Evolutionary conservation across 2,888 invertebrate species (phyloP).

Genomic region (Chorisops tibialis): DNA sequence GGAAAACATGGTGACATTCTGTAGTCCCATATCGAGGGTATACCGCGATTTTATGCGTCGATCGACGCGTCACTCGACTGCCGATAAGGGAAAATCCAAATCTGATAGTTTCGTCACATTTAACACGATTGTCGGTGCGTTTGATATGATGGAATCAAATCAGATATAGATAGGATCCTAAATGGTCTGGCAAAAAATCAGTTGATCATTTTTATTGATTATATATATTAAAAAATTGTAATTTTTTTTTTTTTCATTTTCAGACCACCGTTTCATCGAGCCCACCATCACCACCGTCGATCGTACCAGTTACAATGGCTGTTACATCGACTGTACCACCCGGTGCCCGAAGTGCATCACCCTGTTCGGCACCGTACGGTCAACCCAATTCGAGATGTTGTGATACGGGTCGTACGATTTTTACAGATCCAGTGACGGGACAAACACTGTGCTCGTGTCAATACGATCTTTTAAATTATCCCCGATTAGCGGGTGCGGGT

Average conservation of each 20-base stretch:
- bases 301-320: conserved; percentile 56
- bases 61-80: too few relatives aligned
- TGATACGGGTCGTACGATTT: conserved; percentile 87
- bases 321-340: conserved; percentile 56
- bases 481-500: conserved; percentile 62
- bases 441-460: conserved; percentile 88
- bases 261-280: conserved; percentile 65
- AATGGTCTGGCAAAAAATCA: neutral
- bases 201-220: too few relatives aligned
- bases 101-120: conserved; percentile 18
- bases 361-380: conserved; percentile 54
- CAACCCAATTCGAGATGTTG: conserved; percentile 65
- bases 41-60: conserved; percentile 6
- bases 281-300: conserved; percentile 63
- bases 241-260: conserved; percentile 27
- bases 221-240: neutral
- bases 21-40: conserved; percentile 17
- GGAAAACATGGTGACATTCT: neutral
- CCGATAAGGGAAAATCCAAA: too few relatives aligned
- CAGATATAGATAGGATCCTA: too few relatives aligned
- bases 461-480: conserved; percentile 77
- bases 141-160: conserved; percentile 11
- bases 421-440: conserved; percentile 84
- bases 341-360: conserved; percentile 56
- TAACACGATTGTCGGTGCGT: conserved; percentile 25